These are phyloP conservation scores for Ormyrus pomaceus DNA, from an alignment of 2,888 invertebrate species.

Conservation along the genomic window DNA sequence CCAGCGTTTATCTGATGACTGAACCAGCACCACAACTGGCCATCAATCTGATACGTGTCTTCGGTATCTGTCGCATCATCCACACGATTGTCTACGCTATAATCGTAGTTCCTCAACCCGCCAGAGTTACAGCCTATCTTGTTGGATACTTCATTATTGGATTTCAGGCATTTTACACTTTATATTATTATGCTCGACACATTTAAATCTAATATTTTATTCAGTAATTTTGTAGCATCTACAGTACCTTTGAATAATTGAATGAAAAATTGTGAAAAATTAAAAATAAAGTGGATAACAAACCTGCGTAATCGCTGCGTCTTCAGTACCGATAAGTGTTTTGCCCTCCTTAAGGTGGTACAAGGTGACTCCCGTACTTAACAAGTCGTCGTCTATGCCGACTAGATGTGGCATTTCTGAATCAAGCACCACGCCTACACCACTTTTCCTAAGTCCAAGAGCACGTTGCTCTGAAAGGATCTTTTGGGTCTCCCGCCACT, in stretches of 20 bases:
- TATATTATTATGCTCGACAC: conserved; percentile 54
- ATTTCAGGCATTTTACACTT: conserved; percentile 71
- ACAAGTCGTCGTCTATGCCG: conserved; percentile 92
- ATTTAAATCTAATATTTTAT: neutral
- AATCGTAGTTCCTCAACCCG: conserved; percentile 68
- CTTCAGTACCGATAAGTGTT: conserved; percentile 89
- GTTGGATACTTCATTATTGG: conserved; percentile 70
- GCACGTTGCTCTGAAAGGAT: conserved; percentile 93
- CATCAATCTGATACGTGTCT: no score
- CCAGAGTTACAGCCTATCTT: conserved; percentile 72
- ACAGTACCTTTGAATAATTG: no score
- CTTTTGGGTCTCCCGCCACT: conserved; percentile 93
- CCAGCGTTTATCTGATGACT: conserved; percentile 75
- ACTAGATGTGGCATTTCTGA: conserved; percentile 95
- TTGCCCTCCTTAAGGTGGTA: conserved; percentile 95
- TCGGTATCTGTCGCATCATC: no score
- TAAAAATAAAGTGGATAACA: neutral
- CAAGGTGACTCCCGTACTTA: conserved; percentile 93
- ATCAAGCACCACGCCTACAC: conserved; percentile 91
- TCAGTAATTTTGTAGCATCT: no score
- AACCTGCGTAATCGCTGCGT: conserved; percentile 78
- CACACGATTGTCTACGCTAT: no score
- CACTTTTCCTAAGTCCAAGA: conserved; percentile 89
- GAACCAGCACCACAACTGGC: conserved; percentile 67
- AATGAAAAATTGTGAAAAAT: neutral